A percentile compares a stretch with the other conserved stretches of the same genome.
Evolutionary conservation across 2,888 invertebrate species (phyloP).

Genomic region (Cryptosula pallasiana): DNA sequence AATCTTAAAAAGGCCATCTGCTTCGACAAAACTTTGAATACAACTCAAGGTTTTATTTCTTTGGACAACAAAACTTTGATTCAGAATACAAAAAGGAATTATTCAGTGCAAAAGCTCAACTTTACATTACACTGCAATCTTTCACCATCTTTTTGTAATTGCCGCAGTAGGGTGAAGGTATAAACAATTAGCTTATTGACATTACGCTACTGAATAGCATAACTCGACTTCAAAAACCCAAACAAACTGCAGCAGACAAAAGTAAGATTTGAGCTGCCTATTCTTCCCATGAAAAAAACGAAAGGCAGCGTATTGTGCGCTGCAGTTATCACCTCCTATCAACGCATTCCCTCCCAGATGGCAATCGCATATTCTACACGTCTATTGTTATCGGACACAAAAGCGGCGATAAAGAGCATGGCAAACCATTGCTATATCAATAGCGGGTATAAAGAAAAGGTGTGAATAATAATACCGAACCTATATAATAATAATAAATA

Average conservation of each 20-base stretch:
- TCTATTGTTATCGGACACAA: background rate
- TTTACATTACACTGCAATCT: background rate
- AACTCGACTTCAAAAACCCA: conserved; percentile 24
- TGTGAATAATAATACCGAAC: conserved; percentile 22
- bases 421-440: conserved; percentile 8
- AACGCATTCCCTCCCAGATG: background rate
- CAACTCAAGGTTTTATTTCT: too few species aligned
- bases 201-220: conserved; percentile 22
- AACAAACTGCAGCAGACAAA: conserved; percentile 15
- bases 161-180: background rate
- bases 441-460: conserved; percentile 16
- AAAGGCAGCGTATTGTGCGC: background rate
- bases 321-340: conserved; percentile 19
- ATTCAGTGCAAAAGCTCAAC: background rate
- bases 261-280: background rate
- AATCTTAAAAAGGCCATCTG: conserved; percentile 18
- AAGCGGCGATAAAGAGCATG: conserved; percentile 6
- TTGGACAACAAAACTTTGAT: conserved; percentile 7
- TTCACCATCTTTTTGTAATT: conserved; percentile 22
- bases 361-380: background rate
- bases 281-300: conserved; percentile 13
- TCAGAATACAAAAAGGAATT: background rate
- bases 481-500: conserved; percentile 9
- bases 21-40: background rate
- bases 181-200: conserved; percentile 24